Evolutionary conservation across 2,113 vertebrate species (phyloP), one percentile per base, ranked within the genome.

Genomic region (Ctenomys sociabilis): DNA sequence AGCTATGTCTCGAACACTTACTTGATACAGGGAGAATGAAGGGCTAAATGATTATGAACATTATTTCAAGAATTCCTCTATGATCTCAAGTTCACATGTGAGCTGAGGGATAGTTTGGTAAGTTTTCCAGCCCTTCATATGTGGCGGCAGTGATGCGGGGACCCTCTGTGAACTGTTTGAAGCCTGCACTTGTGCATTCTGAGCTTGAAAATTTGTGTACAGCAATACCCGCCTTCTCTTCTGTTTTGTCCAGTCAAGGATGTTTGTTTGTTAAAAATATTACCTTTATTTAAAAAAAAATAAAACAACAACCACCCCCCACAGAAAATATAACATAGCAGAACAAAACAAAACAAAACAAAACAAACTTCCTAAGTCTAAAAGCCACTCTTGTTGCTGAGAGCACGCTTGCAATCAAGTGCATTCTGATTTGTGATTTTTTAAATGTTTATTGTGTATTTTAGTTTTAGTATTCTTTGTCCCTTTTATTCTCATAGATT

Each of bases 391-490:
- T 59, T 87, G 75, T 91, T 63, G 54, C n/a, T 21, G 59, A 68
- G 32, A 37, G 9, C 24, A 14, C 37, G n/a, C 22, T 84, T 90
- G 45, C 17, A 92, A 73, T 87, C 30, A 72, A 88, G 83, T 28
- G 19, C n/a, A 66, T 52, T 75, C 5, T 90, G 22, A 32, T 10
- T 40, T 49, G 45, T 70, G 26, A 68, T 32, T 78, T 85, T 81
- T 61, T 30, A 45, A 59, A 54, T 16, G 3, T 54, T 88, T 85
- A 37, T 32, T 57, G 19, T 78, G 7, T 7, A 24, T 64, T 35
- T 52, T 68, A 85, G 26, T 90, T 92, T 92, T 87, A 40, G 92
- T 86, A 80, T 63, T 70, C 17, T 45, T 73, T 57, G 95, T 35
- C 1, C 11, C 52, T 88, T 78, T 75, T 35, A 30, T 57, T 43